Evolutionary conservation across 2,888 invertebrate genomes (phyloP), one percentile per base, ranked within the genome.

Genomic region (Vesta saturnalis): DNA sequence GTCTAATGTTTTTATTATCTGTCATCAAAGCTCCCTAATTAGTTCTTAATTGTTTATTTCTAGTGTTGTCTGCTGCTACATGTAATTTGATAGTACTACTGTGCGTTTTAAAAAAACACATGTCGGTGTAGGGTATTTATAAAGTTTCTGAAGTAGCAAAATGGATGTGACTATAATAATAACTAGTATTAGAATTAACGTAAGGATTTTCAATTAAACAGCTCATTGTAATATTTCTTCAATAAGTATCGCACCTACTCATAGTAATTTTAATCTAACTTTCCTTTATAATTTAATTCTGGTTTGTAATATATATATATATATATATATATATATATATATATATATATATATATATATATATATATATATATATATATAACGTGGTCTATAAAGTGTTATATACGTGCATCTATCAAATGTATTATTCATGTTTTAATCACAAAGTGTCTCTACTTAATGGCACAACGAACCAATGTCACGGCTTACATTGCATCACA

Each of bases 391-490:
- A 39, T 2, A 39, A 39, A 39, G 8, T 39, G 8, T 10, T 39
- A 2, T 10, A n/a, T 39, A n/a, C 1, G 12, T n/a, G 39, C n/a
- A 39, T 39, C 8, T 39, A 39, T n/a, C n/a, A 39, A 39, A n/a
- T 39, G n/a, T 39, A 39, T 39, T 39, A 39, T 39, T 39, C 8
- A 39, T 12, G 39, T n/a, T 39, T 39, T n/a, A 6, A 4, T n/a
- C 39, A 52, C 18, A 19, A 54, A 54, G 54, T 18, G 22, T 21
- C 46, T 5, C 39, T 21, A 58, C 59, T 59, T 43, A 19, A 59
- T 52, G 54, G 52, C 30, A 59, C 64, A 59, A 46, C 64, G 59
- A 57, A 59, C 64, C 49, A 49, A 58, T 30, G 57, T 18, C 58
- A 58, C 59, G 54, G 52, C 49, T 49, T 52, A 52, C 58, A 59